Base-by-base conservation (phyloP, 2,113 vertebrate genomes). In the Ursus arctos region DNA sequence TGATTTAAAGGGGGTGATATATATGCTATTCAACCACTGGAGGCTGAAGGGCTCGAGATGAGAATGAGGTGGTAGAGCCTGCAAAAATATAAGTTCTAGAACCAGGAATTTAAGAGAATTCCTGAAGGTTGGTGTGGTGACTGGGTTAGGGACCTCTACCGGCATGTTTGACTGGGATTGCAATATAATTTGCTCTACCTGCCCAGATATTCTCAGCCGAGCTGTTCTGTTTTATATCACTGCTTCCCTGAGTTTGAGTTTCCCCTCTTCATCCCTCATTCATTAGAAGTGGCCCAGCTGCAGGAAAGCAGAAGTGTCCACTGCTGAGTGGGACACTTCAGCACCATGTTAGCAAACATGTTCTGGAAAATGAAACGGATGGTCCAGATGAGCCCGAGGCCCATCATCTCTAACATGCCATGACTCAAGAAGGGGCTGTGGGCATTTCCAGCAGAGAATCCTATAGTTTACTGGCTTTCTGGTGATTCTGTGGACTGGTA, bases 381-480 rank as follows among this genome's bases (percentile, higher is more conserved):
- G 0, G 36, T 47, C 40, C 53, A 5, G 15, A 15, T 22, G 61
- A 51, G 53, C 51, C 31, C 0, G 19, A 28, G 61, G 9, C 18
- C 18, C 14, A 4, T 13, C 3, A 0, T 33, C 16, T 51, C 63
- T 40, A 4, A 12, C n/a, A 3, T 7, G 31, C 16, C 7, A 2
- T 0, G 5, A 55, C 51, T 85, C 49, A 28, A 1, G 53, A 77
- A 22, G n/a, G 69, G 28, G 31, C 15, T 12, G 4, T 22, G 79
- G 57, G 47, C 16, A 2, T 67, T 55, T 79, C 59, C 28, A 22
- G 57, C 40, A 2, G 59, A 82, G 74, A 67, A 33, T 12, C 59
- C 69, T 13, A 2, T 2, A 2, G 33, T 12, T 53, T 22, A 18
- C 40, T 16, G 72, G 26, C 59, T 72, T 59, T 12, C 31, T 9